Evolutionary conservation across 2,113 vertebrate species (phyloP), one percentile per base, ranked within the genome.

Genomic region (Sminthopsis crassicaudata): DNA sequence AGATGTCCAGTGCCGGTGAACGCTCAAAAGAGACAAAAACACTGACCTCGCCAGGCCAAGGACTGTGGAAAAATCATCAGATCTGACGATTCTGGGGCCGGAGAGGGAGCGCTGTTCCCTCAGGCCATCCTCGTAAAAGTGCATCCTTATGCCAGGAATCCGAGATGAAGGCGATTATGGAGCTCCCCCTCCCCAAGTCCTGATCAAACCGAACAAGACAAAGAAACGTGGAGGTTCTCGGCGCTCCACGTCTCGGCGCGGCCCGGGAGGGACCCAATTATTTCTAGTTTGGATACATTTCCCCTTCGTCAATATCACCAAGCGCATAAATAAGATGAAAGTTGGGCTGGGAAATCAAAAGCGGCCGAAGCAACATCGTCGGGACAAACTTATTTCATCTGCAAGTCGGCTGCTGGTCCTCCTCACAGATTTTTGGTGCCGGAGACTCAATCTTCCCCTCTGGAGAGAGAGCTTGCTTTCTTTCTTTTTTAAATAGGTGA

Each of bases 21-120:
- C 97, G 97, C 90, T 98, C 98, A 97, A 98, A 98, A 98, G 98
- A 98, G 97, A 98, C 98, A 98, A 90, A 84, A 98, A 98, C 98
- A 98, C 76, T 98, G 98, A 98, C 98, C 98, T 98, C 98, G 51
- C 98, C 97, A 96, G 98, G 98, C 98, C 98, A 96, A 98, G 98
- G 97, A 94, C 97, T 0, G 98, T 96, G 93, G 98, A 92, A 96
- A 97, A 98, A 97, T 94, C 93, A 96, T 96, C 95, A 90, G 97
- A 95, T n/a, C 97, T 93, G 97, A 93, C 94, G 53, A 30, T 9
- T 10, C 92, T 0, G 25, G 0, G 7, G 94, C 93, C 0, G 26
- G n/a, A 96, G 94, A 97, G 97, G 97, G 36, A 84, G 91, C 0
- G 9, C 9, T 2, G 96, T 26, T 97, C 97, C 98, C 98, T 0